Evolutionary conservation across 2,113 vertebrate genomes (phyloP), one percentile per base, ranked within the genome.

Genomic region (Papio anubis): DNA sequence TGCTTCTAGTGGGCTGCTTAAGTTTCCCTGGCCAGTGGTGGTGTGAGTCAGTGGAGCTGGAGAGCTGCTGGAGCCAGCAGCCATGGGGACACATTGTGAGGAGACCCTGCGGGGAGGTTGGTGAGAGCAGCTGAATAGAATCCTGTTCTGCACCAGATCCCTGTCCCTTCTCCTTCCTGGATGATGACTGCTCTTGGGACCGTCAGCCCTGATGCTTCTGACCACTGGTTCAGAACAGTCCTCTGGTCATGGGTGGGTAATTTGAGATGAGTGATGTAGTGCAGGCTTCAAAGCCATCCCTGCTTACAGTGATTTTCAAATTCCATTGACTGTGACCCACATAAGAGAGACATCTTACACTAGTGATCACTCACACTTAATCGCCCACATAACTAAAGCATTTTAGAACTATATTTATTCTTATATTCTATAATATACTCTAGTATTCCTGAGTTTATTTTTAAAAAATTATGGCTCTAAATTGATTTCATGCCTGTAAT

Each of bases 1-100:
- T 6, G 0, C 43, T 66, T 57, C 35, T 32, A 0, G 1, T 45
- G 23, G 75, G 43, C 66, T 1, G 0, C 16, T 45, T 43, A 23
- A 14, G 40, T 66, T 55, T 88, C 25, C 43, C 12, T 13, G 35
- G 75, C 38, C 57, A 85, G 25, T 45, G 6, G 45, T 23, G 72
- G 68, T 55, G 4, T 89, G 91, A 90, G 50, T 32, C 38, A 6
- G 43, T 55, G 16, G 40, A 95, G 25, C 50, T 59, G 6, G 86
- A 88, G 35, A 55, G 9, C 10, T 25, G 23, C 17, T 0, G 6
- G 55, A 30, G 23, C 55, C 55, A 38, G 50, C 73, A 55, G 20
- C 1, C 6, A n/a, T 27, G 48, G 79, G n/a, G n/a, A 9, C 25
- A 1, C 52, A 35, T 68, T 13, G 5, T 25, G 21, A 90, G 61